Base-by-base conservation (phyloP, 2,797 vertebrate genomes). In the Varecia variegata region DNA sequence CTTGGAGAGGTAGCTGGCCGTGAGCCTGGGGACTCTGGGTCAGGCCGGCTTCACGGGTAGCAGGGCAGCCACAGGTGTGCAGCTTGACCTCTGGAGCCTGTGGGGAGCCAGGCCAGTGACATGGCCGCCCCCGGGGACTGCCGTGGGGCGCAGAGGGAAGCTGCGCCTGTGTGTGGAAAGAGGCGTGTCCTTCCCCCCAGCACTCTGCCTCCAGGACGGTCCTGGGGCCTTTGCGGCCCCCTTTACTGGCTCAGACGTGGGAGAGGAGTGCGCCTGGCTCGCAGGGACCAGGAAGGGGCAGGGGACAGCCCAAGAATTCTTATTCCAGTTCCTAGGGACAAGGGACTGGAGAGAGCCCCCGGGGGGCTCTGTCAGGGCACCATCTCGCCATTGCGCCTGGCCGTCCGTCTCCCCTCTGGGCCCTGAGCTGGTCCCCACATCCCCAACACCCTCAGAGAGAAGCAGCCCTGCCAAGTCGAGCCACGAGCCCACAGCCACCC, bases 91-190 rank as follows among this genome's bases (percentile, higher is more conserved):
- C 30, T 32, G 3, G 23, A 58, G 25, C 14, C 52, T 11, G 35
- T 30, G 77, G 79, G 50, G 65, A 71, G 65, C 65, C 1, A 25
- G 52, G 27, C 52, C 15, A 58, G 54, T 32, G 13, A 50, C 73
- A 76, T 13, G 45, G 30, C 25, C 4, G 4, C 15, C 27, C 27
- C 71, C 4, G 9, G 43, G 71, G 71, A 32, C 71, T 32, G 43
- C 43, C 17, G 4, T 47, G 71, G 71, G 15, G 15, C 15, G 5
- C 7, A 8, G 23, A 71, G 14, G 23, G 38, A 27, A 43, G 21
- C 1, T 11, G 38, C 12, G 13, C 23, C 11, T 73, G 40, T 40
- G 1, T 0, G 14, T 8, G 8, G 65, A 30, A 5, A 10, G 50
- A 2, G 23, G 13, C 13, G 3, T 10, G 3, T 45, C 27, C 70